Percentiles rank a stretch among this genome's conserved stretches.
Conservation (phyloP, 2,888 invertebrate species). For the Drosophila anomalata region DNA sequence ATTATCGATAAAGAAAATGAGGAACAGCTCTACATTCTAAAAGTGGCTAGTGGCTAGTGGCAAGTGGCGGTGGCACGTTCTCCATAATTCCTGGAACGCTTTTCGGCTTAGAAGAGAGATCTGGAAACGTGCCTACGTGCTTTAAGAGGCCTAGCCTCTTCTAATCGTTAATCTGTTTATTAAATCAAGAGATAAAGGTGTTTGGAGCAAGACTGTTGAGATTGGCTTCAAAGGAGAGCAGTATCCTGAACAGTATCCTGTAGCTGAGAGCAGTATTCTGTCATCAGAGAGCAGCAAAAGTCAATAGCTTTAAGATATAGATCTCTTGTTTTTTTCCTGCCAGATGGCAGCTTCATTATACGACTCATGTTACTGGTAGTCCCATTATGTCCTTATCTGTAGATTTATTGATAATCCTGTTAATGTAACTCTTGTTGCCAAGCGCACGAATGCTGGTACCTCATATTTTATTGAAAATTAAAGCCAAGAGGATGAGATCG, state of each 20-base stretch:
- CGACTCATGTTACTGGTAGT: too few species aligned
- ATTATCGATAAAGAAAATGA: not conserved
- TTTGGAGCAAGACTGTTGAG: not conserved
- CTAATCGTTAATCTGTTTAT: not conserved
- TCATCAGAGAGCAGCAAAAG: too few species aligned
- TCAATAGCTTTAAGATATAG: too few species aligned
- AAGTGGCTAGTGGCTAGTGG: not conserved
- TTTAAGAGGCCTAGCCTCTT: not conserved
- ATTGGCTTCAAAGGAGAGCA: not conserved
- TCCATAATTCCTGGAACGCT: slow-evolving; percentile 1
- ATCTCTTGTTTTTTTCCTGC: not conserved
- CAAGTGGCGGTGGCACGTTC: not conserved
- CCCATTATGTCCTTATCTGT: too few species aligned
- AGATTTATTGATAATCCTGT: not conserved
- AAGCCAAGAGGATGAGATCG: slow-evolving; percentile 2
- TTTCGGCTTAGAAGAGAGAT: slow-evolving; percentile 1
- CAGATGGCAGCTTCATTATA: not conserved
- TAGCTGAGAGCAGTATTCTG: too few species aligned
- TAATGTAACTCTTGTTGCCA: too few species aligned
- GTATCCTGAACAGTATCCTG: too few species aligned
- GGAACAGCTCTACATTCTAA: not conserved
- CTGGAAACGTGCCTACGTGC: slow-evolving; percentile 5
- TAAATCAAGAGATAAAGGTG: not conserved
- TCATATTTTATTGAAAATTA: too few species aligned
- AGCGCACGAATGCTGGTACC: too few species aligned